Evolutionary conservation across 1,140 invertebrate genomes (phyloP), one percentile per base, ranked within the genome.

Genomic region (Zophobas morio): DNA sequence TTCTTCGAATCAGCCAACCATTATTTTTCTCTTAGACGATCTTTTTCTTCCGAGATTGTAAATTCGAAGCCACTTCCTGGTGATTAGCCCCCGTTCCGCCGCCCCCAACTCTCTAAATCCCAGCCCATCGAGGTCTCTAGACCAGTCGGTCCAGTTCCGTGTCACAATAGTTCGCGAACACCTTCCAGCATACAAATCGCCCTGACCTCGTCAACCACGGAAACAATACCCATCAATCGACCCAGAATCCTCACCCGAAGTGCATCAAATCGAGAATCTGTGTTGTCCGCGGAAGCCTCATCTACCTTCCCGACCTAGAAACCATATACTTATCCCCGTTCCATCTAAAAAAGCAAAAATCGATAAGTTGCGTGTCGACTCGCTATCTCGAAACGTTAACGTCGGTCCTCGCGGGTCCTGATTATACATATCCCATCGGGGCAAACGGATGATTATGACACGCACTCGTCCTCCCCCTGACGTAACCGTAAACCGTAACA

Each of bases 401-500:
- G 42, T 5, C 60, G 33, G 5, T 42, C 57, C 60, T 66, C 60
- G 6, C 37, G 39, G 39, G 36, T 39, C 60, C 37, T 66, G 60
- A 66, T 66, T 66, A 66, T 66, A 42, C 60, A 20, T 54, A 54
- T 54, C 32, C 53, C 60, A 60, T 60, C 56, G 33, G 56, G 33
- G 56, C 39, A n/a, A 20, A 20, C 3, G 39, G 5, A 66, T 42
- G 39, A 66, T 66, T 66, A 66, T 42, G 60, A 66, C 60, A 66
- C 60, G 60, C 60, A 66, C 39, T 32, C 49, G 60, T 39, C 60
- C 39, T 39, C 60, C 60, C 60, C 33, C 39, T 66, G 60, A 66
- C 60, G 60, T 66, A 66, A 66, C 60, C 60, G 60, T 66, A 66
- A 66, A 66, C 60, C 60, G 60, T 66, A 66, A 66, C 60, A 42